Base-by-base conservation (phyloP, 2,888 invertebrate genomes). In the Morinoia aosen region DNA sequence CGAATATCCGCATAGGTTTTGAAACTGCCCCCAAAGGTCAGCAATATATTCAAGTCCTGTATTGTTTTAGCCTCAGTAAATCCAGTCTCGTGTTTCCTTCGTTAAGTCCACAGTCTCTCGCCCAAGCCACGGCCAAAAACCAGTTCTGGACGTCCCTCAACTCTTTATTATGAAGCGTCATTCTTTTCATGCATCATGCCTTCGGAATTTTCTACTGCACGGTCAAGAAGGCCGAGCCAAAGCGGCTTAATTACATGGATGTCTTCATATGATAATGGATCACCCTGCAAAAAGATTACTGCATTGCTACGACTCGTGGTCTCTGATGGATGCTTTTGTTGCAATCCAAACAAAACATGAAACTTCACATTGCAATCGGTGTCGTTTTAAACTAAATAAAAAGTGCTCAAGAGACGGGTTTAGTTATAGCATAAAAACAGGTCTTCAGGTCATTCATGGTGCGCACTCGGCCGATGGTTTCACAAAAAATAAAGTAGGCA, bases 181-280 rank as follows among this genome's bases (percentile, higher is more conserved):
- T 76, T 25, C 16, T 76, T 76, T 76, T 76, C 76, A 76, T 25
- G 76, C 76, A 76, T 76, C 76, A 76, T 76, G 76, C 25, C 76
- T 76, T 76, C 76, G 76, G 76, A 76, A 76, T 76, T 76, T 76
- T 76, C 25, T 76, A 76, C 76, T 76, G 76, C 76, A 10, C 25
- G 76, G 76, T 33, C 19, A 33, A 76, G 33, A 40, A 48, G 90
- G 90, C 14, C 14, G 90, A 90, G 90, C 14, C 16, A 90, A 40
- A 39, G 90, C 14, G 16, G 90, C 48, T 90, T 90, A 90, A 90
- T 90, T 90, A 48, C 90, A 90, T 40, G 90, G 90, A 90, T 90
- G 90, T 90, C 90, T 90, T 90, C n/a, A 90, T 90, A 40, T 40
- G 90, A 90, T 90, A 90, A 90, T 90, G 90, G 90, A 90, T 90